Evolutionary conservation across 1,140 invertebrate species (phyloP).

Genomic region (Centruroides sculpturatus): DNA sequence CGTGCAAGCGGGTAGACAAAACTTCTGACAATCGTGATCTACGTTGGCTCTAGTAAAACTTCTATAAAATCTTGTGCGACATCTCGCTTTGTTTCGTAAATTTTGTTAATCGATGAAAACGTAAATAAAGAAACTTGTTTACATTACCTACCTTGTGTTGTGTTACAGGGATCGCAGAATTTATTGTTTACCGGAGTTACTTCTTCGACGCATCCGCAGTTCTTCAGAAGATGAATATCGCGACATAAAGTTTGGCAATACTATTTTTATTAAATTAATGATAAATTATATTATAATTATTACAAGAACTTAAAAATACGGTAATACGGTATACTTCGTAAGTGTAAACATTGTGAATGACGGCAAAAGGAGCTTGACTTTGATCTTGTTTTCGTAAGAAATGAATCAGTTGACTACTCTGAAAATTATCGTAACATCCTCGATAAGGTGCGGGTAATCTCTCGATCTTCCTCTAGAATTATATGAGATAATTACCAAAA

Average conservation of each 20-base stretch:
- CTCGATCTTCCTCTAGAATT: neutral
- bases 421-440: neutral
- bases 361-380: neutral
- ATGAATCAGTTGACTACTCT: neutral
- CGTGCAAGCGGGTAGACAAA: neutral
- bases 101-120: too few relatives aligned
- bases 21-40: neutral
- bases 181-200: conserved; percentile 7
- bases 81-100: neutral
- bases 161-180: conserved; percentile 16
- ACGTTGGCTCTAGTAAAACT: neutral
- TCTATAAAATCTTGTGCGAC: neutral
- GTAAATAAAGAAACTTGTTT: neutral
- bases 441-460: neutral
- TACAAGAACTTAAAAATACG: too few relatives aligned
- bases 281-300: too few relatives aligned
- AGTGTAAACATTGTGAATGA: neutral
- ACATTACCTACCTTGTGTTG: conserved; percentile 7
- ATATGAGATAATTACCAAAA: too few relatives aligned
- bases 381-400: neutral
- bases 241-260: conserved; percentile 16
- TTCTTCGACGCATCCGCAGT: conserved; percentile 16
- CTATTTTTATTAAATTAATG: neutral
- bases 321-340: neutral
- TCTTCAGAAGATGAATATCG: conserved; percentile 10